Conservation (phyloP, 2,113 vertebrate species). For the Anoplopoma fimbria region DNA sequence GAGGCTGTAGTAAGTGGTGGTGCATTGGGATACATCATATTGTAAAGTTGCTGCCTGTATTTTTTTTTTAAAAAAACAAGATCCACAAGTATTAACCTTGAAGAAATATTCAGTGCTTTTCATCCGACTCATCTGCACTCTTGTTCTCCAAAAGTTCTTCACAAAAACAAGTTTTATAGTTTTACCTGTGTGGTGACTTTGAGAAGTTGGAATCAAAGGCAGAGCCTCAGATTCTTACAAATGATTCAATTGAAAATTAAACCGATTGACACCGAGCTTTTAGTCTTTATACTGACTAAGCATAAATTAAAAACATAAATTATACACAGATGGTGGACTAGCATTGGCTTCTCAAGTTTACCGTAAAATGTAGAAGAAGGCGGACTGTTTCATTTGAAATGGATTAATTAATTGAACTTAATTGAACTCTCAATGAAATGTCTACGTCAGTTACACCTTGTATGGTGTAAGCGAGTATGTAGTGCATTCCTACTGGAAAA, state of each 20-base stretch:
- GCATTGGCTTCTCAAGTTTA: neutral
- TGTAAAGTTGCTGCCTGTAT: neutral
- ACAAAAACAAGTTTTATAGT: neutral
- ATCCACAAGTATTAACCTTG: slow-evolving; percentile 1
- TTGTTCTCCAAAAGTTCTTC: slow-evolving; percentile 3
- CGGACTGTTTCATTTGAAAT: neutral
- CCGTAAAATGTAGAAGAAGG: neutral
- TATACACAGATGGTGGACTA: neutral
- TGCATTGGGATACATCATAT: neutral
- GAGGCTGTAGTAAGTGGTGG: neutral
- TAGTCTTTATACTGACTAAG: neutral
- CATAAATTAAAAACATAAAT: neutral
- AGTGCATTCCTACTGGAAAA: neutral
- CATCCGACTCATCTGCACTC: neutral
- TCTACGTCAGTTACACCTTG: neutral
- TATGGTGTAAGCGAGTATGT: neutral
- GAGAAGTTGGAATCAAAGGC: neutral
- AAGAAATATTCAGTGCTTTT: neutral
- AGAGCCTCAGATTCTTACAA: neutral
- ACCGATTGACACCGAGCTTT: neutral
- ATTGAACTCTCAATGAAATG: neutral
- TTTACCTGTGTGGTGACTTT: neutral
- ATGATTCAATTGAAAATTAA: neutral
- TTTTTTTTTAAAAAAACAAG: neutral
- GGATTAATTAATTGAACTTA: neutral